These are phyloP conservation scores for Drosophila parvula DNA, from an alignment of 1,140 invertebrate genomes.

Conservation along the genomic window DNA sequence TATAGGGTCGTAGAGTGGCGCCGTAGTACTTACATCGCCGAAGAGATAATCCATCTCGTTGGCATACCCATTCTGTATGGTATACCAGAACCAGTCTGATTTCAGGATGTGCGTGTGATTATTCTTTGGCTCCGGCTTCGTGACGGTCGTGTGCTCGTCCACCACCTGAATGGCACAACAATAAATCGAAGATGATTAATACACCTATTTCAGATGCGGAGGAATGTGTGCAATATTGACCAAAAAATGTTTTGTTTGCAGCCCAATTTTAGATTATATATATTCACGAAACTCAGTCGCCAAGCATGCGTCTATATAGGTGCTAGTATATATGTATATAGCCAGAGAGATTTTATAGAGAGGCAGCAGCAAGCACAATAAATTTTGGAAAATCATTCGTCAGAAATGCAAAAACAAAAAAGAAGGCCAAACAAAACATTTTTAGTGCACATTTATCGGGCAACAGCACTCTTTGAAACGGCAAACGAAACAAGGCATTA, in stretches of 20 bases:
- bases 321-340: constrained; percentile 23
- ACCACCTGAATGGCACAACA: constrained; percentile 87
- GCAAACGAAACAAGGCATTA: constrained; percentile 52
- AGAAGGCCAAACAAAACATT: constrained; percentile 75
- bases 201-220: background rate
- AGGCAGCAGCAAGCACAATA: constrained; percentile 75
- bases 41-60: constrained; percentile 95
- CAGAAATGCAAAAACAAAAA: constrained; percentile 51
- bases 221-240: constrained; percentile 11
- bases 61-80: constrained; percentile 97
- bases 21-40: constrained; percentile 89
- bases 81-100: constrained; percentile 97
- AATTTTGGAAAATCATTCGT: constrained; percentile 56
- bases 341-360: constrained; percentile 26
- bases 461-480: constrained; percentile 74
- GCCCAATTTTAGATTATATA: constrained; percentile 32
- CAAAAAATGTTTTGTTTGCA: constrained; percentile 53
- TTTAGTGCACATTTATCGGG: constrained; percentile 71
- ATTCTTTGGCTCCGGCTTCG: constrained; percentile 87
- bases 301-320: constrained; percentile 63
- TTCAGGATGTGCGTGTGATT: constrained; percentile 90
- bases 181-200: constrained; percentile 16
- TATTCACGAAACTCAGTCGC: constrained; percentile 21
- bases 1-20: accelerated
- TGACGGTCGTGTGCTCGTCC: constrained; percentile 89